phyloP scores from a whole-genome alignment of 2,797 vertebrate genomes.

The Helostoma temminkii region DNA sequence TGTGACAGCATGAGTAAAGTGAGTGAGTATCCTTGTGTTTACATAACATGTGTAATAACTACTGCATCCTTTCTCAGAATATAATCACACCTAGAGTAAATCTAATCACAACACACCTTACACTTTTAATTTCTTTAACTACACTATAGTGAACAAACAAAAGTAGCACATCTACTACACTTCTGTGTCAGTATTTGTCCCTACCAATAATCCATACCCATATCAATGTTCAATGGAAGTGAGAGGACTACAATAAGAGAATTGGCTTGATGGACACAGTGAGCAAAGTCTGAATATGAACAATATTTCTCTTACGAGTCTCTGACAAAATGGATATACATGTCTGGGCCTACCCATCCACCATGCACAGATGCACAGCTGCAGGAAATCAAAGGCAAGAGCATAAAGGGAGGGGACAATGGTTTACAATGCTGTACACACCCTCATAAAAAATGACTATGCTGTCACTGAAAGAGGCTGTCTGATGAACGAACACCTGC shows the following conservation, averaged over 20 bases:
- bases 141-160: too few species aligned
- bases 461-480: conserved; percentile 59
- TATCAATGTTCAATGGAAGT: not conserved
- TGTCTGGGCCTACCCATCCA: conserved; percentile 77
- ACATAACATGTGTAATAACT: not conserved
- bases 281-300: conserved; percentile 40
- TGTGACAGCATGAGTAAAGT: not conserved
- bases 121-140: not conserved
- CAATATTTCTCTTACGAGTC: conserved; percentile 77
- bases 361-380: conserved; percentile 81
- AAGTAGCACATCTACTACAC: not conserved
- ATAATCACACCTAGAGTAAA: conserved; percentile 8
- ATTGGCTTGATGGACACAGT: not conserved
- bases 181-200: not conserved
- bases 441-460: conserved; percentile 68
- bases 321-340: conserved; percentile 74
- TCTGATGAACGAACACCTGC: conserved; percentile 85
- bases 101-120: not conserved
- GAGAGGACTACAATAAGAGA: not conserved
- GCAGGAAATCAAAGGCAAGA: conserved; percentile 82
- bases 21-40: too few species aligned
- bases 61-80: not conserved
- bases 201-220: not conserved
- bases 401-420: conserved; percentile 52
- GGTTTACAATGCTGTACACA: conserved; percentile 53